These are phyloP conservation scores for Drosophila quinaria DNA, from an alignment of 2,888 invertebrate species.

Conservation along the genomic window DNA sequence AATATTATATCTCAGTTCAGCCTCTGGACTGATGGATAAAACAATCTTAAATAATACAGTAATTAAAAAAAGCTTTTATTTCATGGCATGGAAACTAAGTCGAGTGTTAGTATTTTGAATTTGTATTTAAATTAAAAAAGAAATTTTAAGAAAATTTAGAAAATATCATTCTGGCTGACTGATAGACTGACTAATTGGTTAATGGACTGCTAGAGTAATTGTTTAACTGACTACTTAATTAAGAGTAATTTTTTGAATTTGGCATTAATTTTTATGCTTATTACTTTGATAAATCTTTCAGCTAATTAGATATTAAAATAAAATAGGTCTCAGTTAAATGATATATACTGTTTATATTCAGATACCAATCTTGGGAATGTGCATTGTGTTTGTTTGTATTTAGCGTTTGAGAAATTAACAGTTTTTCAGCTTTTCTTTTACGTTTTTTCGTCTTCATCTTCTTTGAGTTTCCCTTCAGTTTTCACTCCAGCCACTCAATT, in stretches of 20 bases:
- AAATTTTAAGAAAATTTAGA: too few relatives aligned
- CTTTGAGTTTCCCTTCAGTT: slow-evolving; percentile 24
- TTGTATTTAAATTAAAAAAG: too few relatives aligned
- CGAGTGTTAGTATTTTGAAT: too few relatives aligned
- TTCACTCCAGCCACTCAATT: slow-evolving; percentile 38
- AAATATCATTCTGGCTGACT: not conserved
- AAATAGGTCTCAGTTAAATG: not conserved
- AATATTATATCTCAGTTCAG: not conserved
- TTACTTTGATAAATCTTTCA: not conserved
- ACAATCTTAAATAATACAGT: not conserved
- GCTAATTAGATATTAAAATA: not conserved
- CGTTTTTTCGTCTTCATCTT: not conserved
- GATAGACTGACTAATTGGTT: too few relatives aligned
- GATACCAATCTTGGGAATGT: not conserved
- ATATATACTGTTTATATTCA: not conserved
- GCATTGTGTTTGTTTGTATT: slow-evolving; percentile 13
- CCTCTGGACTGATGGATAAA: slow-evolving; percentile 1
- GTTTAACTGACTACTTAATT: not conserved
- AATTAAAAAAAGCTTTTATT: not conserved
- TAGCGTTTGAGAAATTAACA: slow-evolving; percentile 24
- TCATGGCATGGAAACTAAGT: too few relatives aligned
- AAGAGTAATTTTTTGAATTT: too few relatives aligned
- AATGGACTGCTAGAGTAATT: not conserved
- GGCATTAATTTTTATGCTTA: not conserved
- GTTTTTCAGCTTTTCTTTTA: slow-evolving; percentile 13